phyloP scores from a whole-genome alignment of 1,140 invertebrate genomes.

The Cydia pomonella region DNA sequence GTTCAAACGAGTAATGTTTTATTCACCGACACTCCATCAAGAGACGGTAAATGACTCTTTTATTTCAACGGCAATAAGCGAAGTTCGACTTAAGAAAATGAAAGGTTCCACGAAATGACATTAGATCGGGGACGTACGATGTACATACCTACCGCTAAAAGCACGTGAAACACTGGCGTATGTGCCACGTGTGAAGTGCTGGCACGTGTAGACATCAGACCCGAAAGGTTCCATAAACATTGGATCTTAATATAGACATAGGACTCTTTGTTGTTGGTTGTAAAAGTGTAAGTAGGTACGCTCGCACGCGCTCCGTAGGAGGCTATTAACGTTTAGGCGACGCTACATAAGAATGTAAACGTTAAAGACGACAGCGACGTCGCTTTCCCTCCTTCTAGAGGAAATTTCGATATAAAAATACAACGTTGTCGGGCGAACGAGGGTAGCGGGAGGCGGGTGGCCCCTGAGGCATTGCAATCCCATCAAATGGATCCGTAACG shows the following conservation, averaged over 20 bases:
- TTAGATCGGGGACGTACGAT: constrained; percentile 57
- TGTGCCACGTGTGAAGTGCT: constrained; percentile 37
- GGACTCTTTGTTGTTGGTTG: background rate
- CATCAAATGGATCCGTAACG: constrained; percentile 79
- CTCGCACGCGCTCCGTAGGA: constrained; percentile 57
- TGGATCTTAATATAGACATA: background rate
- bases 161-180: constrained; percentile 54
- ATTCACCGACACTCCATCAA: constrained; percentile 48
- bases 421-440: constrained; percentile 64
- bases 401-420: constrained; percentile 60
- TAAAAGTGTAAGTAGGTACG: constrained; percentile 15
- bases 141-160: constrained; percentile 68
- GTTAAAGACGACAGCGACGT: constrained; percentile 67
- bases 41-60: constrained; percentile 47
- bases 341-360: constrained; percentile 77
- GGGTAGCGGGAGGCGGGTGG: constrained; percentile 59
- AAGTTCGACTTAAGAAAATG: constrained; percentile 61
- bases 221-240: constrained; percentile 38
- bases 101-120: constrained; percentile 65
- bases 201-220: constrained; percentile 38
- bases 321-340: constrained; percentile 75
- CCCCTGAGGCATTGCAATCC: constrained; percentile 79
- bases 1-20: constrained; percentile 44
- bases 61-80: constrained; percentile 54
- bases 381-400: constrained; percentile 41